Conservation (phyloP, 2,888 invertebrate genomes). For the Pelosia muscerda region DNA sequence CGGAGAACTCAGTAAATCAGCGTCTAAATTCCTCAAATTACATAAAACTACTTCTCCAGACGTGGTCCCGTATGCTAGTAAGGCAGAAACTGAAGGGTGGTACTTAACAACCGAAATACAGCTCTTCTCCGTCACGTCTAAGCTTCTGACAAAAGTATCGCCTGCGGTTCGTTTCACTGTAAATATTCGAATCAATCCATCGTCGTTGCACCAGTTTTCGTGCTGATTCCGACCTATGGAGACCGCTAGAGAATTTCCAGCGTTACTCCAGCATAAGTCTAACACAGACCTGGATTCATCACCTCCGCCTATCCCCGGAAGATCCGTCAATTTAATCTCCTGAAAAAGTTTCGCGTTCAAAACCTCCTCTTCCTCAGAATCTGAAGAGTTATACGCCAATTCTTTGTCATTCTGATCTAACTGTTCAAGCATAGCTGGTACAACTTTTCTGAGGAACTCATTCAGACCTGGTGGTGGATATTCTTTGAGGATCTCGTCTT, state of each 20-base stretch:
- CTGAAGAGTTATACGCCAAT: constrained; percentile 65
- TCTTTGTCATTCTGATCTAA: constrained; percentile 68
- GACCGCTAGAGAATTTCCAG: constrained; percentile 73
- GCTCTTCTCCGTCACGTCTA: constrained; percentile 74
- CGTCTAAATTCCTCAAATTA: constrained; percentile 63
- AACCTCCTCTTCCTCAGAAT: constrained; percentile 76
- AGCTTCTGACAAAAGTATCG: constrained; percentile 70
- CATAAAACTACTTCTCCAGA: constrained; percentile 76
- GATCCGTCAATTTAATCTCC: constrained; percentile 63
- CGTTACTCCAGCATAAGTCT: constrained; percentile 72
- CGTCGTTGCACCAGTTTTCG: constrained; percentile 75
- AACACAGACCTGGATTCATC: constrained; percentile 68
- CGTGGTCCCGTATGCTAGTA: constrained; percentile 75
- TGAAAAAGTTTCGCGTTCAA: constrained; percentile 68
- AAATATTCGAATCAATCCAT: constrained; percentile 72
- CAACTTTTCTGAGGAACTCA: constrained; percentile 74
- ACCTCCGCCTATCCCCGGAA: constrained; percentile 60
- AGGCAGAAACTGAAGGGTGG: constrained; percentile 67
- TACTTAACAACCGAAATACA: constrained; percentile 73
- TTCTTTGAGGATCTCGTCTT: constrained; percentile 60
- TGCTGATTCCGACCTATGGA: constrained; percentile 72
- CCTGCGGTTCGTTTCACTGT: constrained; percentile 78
- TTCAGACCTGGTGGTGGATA: constrained; percentile 72
- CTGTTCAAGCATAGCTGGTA: constrained; percentile 75
- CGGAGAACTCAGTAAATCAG: constrained; percentile 65